Conservation (phyloP, 1,140 invertebrate genomes). For the Achatina immaculata region DNA sequence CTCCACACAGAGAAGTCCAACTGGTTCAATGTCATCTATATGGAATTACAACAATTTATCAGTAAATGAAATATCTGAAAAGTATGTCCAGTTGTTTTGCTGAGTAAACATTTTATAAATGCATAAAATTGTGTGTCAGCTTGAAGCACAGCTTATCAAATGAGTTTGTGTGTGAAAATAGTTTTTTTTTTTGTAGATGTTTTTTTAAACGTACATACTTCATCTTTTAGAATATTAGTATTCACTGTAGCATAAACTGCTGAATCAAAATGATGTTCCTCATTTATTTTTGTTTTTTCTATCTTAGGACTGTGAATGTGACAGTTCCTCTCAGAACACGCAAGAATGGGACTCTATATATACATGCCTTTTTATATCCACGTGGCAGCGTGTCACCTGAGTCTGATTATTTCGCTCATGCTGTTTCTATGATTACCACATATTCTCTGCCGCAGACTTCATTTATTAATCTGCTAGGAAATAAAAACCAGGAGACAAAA, state of each 20-base stretch:
- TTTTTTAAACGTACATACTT: no score
- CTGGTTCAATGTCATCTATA: conserved; percentile 43
- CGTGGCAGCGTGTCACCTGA: conserved; percentile 49
- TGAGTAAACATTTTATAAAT: neutral
- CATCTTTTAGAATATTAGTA: no score
- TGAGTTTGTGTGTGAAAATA: no score
- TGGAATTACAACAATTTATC: conserved; percentile 55
- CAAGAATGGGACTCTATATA: conserved; percentile 82
- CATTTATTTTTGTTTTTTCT: no score
- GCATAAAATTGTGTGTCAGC: neutral
- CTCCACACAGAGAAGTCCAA: conserved; percentile 33
- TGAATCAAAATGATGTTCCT: no score
- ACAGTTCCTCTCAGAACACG: conserved; percentile 78
- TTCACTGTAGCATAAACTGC: no score
- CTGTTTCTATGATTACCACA: conserved; percentile 77
- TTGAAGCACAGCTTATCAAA: no score
- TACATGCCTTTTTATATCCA: conserved; percentile 72
- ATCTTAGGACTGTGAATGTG: conserved; percentile 11
- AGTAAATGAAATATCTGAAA: conserved; percentile 47
- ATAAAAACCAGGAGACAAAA: neutral
- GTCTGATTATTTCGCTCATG: conserved; percentile 67
- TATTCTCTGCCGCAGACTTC: conserved; percentile 81
- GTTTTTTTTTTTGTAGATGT: no score
- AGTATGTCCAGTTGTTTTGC: conserved; percentile 44
- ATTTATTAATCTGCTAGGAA: conserved; percentile 80